Evolutionary conservation across 2,888 invertebrate species (phyloP).

Genomic region (Cataglyphis livida): DNA sequence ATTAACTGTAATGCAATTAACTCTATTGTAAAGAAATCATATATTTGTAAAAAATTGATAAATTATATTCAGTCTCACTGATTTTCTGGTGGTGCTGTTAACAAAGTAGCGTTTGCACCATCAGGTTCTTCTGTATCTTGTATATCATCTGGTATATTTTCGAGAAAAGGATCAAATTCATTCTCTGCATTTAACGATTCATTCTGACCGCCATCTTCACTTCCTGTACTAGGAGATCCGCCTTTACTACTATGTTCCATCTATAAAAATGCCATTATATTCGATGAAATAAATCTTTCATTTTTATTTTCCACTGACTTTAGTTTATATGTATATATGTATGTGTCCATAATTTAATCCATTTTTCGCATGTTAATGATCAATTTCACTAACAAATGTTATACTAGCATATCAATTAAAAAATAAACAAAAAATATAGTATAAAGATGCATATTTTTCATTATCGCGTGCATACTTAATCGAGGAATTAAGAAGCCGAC

Average conservation of each 20-base stretch:
- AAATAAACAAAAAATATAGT: not conserved
- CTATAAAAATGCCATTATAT: slow-evolving; percentile 69
- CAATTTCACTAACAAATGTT: not conserved
- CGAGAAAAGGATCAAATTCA: slow-evolving; percentile 88
- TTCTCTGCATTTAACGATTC: slow-evolving; percentile 85
- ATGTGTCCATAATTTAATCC: not conserved
- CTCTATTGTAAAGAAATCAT: not conserved
- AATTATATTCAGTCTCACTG: slow-evolving; percentile 79
- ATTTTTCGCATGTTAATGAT: not conserved
- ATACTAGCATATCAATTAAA: not conserved
- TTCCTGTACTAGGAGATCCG: slow-evolving; percentile 94
- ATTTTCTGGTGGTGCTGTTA: slow-evolving; percentile 86
- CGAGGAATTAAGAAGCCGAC: not conserved
- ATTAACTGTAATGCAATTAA: not conserved
- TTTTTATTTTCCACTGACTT: not conserved
- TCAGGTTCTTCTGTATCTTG: slow-evolving; percentile 87
- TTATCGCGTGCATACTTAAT: not conserved
- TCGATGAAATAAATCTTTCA: not conserved
- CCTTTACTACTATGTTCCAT: slow-evolving; percentile 83
- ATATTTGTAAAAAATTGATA: not conserved
- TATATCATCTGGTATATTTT: slow-evolving; percentile 84
- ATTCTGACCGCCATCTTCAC: slow-evolving; percentile 91
- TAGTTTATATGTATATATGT: not conserved
- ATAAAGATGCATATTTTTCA: not conserved
- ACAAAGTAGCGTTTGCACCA: slow-evolving; percentile 86